Evolutionary conservation across 1,140 invertebrate genomes (phyloP).

Genomic region (Drosophila fuyamai): DNA sequence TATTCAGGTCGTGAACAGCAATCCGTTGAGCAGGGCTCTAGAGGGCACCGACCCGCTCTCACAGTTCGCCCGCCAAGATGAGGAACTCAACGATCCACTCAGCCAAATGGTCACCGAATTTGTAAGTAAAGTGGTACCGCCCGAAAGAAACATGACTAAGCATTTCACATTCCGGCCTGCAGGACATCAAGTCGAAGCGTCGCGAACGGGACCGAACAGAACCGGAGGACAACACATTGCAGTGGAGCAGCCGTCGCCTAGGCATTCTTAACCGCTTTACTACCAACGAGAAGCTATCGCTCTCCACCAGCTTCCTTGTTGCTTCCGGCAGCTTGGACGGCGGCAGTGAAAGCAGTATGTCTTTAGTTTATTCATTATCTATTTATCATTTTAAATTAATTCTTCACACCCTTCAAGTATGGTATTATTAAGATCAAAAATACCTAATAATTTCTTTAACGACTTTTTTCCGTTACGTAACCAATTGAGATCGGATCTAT

Average conservation of each 20-base stretch:
- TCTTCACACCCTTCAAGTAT: too few relatives aligned
- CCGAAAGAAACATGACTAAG: not conserved
- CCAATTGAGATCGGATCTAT: too few relatives aligned
- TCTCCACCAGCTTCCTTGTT: constrained; percentile 93
- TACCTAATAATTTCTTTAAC: too few relatives aligned
- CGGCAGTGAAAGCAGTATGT: constrained; percentile 69
- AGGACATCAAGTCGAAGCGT: constrained; percentile 66
- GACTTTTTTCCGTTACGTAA: too few relatives aligned
- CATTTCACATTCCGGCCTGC: not conserved
- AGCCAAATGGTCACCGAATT: constrained; percentile 88
- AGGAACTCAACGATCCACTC: constrained; percentile 86
- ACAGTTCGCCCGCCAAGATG: constrained; percentile 88
- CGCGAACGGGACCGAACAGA: constrained; percentile 75
- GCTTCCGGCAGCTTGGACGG: constrained; percentile 44
- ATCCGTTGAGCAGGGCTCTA: constrained; percentile 87
- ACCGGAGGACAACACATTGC: constrained; percentile 87
- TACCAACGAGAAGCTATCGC: constrained; percentile 95
- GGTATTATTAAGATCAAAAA: too few relatives aligned
- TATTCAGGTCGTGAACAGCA: constrained; percentile 59
- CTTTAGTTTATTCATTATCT: not conserved
- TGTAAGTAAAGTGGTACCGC: constrained; percentile 76
- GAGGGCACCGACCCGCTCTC: constrained; percentile 91
- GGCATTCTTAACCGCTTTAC: constrained; percentile 94
- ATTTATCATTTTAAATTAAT: not conserved
- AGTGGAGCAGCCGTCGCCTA: constrained; percentile 90